These are phyloP conservation scores for Halocynthia roretzi DNA, from an alignment of 23 tunicate species.

Conservation along the genomic window DNA sequence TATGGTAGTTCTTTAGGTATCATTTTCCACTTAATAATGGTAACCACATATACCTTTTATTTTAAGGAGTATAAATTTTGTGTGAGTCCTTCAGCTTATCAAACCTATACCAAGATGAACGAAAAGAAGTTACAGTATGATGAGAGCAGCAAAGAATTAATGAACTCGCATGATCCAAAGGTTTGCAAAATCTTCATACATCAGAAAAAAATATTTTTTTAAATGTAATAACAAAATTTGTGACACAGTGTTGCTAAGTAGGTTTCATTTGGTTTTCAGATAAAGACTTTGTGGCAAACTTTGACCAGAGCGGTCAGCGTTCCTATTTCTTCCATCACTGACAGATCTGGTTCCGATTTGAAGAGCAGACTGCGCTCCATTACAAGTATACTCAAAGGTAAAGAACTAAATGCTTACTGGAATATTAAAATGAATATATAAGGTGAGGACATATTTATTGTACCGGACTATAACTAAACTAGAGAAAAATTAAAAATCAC, in stretches of 20 bases:
- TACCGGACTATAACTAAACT: too few relatives aligned
- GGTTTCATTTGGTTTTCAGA: background rate
- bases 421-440: too few relatives aligned
- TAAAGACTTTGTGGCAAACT: constrained; percentile 34
- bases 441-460: too few relatives aligned
- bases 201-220: too few relatives aligned
- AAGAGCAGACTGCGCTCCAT: constrained; percentile 45
- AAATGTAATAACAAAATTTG: too few relatives aligned
- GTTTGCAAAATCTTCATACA: background rate
- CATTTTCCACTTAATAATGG: background rate
- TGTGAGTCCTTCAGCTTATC: constrained; percentile 52
- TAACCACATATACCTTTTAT: background rate
- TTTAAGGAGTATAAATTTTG: constrained; percentile 32
- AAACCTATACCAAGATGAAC: constrained; percentile 3
- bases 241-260: too few relatives aligned
- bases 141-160: constrained; percentile 18
- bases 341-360: constrained; percentile 74
- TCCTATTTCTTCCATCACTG: constrained; percentile 68
- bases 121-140: constrained; percentile 17
- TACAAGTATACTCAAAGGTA: constrained; percentile 34
- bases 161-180: constrained; percentile 14
- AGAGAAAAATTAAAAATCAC: too few relatives aligned
- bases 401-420: background rate
- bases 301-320: constrained; percentile 58
- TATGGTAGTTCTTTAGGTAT: background rate